Percentiles rank a stretch among this genome's conserved stretches.
Conservation (phyloP, 2,113 vertebrate species). For the Albula glossodonta region DNA sequence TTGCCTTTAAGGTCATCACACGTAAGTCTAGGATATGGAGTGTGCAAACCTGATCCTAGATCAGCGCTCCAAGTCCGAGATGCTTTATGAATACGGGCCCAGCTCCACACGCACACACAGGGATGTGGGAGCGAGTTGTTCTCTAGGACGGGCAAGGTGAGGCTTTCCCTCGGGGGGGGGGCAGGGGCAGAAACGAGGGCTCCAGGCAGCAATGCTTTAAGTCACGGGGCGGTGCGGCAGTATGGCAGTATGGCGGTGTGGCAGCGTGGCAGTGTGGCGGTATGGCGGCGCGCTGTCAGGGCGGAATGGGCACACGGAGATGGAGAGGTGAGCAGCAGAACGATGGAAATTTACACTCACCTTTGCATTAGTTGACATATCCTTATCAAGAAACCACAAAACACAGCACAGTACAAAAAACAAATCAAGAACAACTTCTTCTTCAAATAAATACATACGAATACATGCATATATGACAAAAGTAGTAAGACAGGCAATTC, state of each 20-base stretch:
- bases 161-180: too few species aligned
- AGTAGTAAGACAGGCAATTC: slow-evolving; percentile 21
- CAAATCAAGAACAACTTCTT: slow-evolving; percentile 3
- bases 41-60: too few species aligned
- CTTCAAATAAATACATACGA: neutral
- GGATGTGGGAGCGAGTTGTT: too few species aligned
- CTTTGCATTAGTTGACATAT: slow-evolving; percentile 65
- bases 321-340: slow-evolving; percentile 37
- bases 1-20: too few species aligned
- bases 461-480: slow-evolving; percentile 29
- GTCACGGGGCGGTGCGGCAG: too few species aligned
- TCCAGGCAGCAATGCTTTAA: neutral
- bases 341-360: slow-evolving; percentile 57
- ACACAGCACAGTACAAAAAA: slow-evolving; percentile 55
- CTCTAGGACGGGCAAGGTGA: too few species aligned
- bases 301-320: slow-evolving; percentile 35
- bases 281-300: slow-evolving; percentile 21
- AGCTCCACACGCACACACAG: too few species aligned
- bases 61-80: too few species aligned
- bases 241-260: too few species aligned
- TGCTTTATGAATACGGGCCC: too few species aligned
- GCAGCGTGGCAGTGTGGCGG: slow-evolving; percentile 35
- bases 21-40: too few species aligned
- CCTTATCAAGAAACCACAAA: slow-evolving; percentile 68
- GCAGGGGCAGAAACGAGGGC: neutral